A percentile compares a stretch with the other conserved stretches of the same genome.
These are phyloP conservation scores for Blennius ocellaris DNA, from an alignment of 2,113 vertebrate genomes.

Conservation along the genomic window DNA sequence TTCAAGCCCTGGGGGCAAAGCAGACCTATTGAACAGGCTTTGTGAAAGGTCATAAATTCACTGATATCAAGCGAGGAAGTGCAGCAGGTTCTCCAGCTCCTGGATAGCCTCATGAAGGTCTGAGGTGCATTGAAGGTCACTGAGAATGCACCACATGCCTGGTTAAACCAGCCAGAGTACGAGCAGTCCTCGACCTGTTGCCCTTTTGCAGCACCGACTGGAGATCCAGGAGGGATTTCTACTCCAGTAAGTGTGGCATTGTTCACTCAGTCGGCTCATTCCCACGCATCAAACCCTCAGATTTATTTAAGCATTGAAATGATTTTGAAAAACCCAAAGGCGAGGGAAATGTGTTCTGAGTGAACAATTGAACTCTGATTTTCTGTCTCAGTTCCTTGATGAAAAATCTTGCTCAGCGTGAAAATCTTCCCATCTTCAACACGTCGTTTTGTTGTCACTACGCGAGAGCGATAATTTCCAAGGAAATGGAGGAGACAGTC, in stretches of 20 bases:
- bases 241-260: constrained; percentile 40
- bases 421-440: not conserved
- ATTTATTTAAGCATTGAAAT: constrained; percentile 33
- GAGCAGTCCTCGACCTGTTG: constrained; percentile 30
- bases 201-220: constrained; percentile 43
- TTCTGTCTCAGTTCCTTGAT: not conserved
- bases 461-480: too few relatives aligned
- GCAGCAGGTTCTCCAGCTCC: constrained; percentile 37
- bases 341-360: not conserved
- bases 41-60: constrained; percentile 67
- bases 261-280: constrained; percentile 44
- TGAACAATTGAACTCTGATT: not conserved
- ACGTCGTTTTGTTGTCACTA: too few relatives aligned
- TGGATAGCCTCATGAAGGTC: constrained; percentile 34
- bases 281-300: constrained; percentile 36
- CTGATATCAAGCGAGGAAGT: constrained; percentile 37
- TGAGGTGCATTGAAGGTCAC: constrained; percentile 68
- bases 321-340: constrained; percentile 9
- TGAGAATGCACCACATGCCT: constrained; percentile 44
- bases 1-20: constrained; percentile 44
- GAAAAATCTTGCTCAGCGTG: not conserved
- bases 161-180: constrained; percentile 29
- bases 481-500: too few relatives aligned
- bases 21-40: constrained; percentile 46
- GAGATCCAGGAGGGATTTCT: constrained; percentile 52